Base-by-base conservation (phyloP, 2,888 invertebrate species). In the Agriopis marginaria region DNA sequence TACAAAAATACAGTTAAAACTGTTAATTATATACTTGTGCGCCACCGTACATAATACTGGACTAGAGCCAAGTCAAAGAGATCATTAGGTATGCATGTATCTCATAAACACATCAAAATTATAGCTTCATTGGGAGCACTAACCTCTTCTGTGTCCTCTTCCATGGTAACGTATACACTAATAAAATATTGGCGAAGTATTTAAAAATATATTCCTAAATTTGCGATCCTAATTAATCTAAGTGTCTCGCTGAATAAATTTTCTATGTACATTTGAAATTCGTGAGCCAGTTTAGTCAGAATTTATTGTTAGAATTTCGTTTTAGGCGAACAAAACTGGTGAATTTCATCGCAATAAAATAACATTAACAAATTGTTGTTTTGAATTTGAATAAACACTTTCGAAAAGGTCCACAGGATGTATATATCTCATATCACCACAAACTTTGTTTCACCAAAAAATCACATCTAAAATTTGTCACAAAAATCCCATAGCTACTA, bases 81-180 rank as follows among this genome's bases (percentile, higher is more conserved):
- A 62, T 50, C 45, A 65, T 66, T 66, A 49, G 49, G 8, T 49
- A 47, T 17, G 62, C 9, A 39, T 23, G 51, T 60, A 53, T 47
- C 63, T 71, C 68, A 63, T 72, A 72, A 70, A 69, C 55, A 61
- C 42, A 59, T 69, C 54, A 60, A 69, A 75, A 70, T 69, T 61
- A 74, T 68, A 49, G 70, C 58, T 61, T 23, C 45, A 55, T 49
- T 63, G 63, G 53, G 85, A 76, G 73, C 83, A 86, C 82, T 84
- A 85, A 88, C 87, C 88, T 86, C 82, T 72, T 77, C 81, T 23
- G 47, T 77, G 58, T 81, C 79, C 62, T 80, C 83, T 12, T 80
- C 81, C 84, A 85, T 85, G 55, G 72, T 72, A 71, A 55, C 45
- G 55, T 63, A 39, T 44, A 14, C n/a, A 62, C 66, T 60, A 72